Percentiles rank a stretch among this genome's conserved stretches.
These are phyloP conservation scores for Delia radicum DNA, from an alignment of 1,140 invertebrate genomes.

Conservation along the genomic window DNA sequence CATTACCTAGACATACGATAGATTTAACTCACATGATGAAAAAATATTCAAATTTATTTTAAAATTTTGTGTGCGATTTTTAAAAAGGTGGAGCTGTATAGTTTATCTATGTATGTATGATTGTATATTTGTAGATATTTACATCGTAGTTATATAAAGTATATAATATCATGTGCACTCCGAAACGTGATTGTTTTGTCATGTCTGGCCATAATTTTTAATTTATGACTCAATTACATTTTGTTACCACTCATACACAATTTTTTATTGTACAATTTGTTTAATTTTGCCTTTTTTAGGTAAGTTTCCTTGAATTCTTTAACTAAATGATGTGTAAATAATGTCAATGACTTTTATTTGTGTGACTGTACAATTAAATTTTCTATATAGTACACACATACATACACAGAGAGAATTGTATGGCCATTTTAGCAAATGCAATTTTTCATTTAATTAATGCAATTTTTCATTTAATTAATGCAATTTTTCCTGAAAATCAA, in stretches of 20 bases:
- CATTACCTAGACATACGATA: too few relatives aligned
- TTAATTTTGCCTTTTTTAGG: neutral
- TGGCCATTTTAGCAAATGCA: neutral
- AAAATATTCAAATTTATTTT: too few relatives aligned
- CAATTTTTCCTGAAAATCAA: neutral
- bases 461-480: neutral
- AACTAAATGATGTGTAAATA: constrained; percentile 1
- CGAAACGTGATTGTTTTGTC: neutral
- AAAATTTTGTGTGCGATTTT: too few relatives aligned
- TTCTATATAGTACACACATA: neutral
- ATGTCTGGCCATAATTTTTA: neutral
- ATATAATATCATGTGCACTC: neutral
- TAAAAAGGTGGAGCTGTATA: too few relatives aligned
- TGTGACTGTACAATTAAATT: neutral
- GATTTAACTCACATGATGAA: too few relatives aligned
- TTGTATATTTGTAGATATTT: neutral
- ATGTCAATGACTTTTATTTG: neutral
- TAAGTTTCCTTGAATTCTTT: neutral
- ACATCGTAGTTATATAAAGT: too few relatives aligned
- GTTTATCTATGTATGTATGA: neutral
- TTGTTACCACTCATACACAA: neutral
- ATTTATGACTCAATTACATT: neutral
- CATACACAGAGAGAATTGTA: too few relatives aligned
- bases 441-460: neutral
- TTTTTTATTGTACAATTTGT: neutral